Base-by-base conservation (phyloP, 2,797 vertebrate species). In the Erithacus rubecula region DNA sequence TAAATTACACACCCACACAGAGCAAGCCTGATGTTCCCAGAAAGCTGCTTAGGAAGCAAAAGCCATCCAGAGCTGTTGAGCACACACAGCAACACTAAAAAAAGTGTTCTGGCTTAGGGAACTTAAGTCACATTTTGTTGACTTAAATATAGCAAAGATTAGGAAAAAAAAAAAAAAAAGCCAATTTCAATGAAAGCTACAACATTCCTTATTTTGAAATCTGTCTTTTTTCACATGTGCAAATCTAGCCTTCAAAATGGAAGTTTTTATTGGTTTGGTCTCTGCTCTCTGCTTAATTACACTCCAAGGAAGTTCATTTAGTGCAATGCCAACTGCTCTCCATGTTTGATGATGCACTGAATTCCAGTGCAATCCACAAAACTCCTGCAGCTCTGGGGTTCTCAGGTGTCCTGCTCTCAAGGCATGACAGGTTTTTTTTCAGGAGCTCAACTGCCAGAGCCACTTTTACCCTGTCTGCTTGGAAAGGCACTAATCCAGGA, bases 401-500 rank as follows among this genome's bases (percentile, higher is more conserved):
- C 69, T 49, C 69, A 79, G 84, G 62, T 75, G 60, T 29, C 3
- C 1, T 26, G 9, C 30, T 81, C 58, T 4, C 6, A 0, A 29
- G 26, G 4, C 4, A 20, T 4, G 16, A 5, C 37, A 92, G 81
- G 24, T 69, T 44, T 26, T n/a, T 30, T 30, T 26, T 26, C 87
- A 44, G n/a, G 34, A 87, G n/a, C 67, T 60, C 43, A 36, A 4
- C 15, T 51, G 21, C 36, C 36, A 62, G 64, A 75, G 79, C 12
- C 92, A 75, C 87, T 91, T 78, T 29, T 65, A 58, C 75, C 68
- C 72, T 37, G 68, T 16, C 83, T 87, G 68, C 79, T 27, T 59
- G 53, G 71, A 67, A 75, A 89, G 79, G 78, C 85, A 65, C 67
- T 95, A 94, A 93, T 78, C 93, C 65, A 67, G 80, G 92, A 95